Evolutionary conservation across 1,140 invertebrate species (phyloP).

Genomic region (Ylistrum balloti): DNA sequence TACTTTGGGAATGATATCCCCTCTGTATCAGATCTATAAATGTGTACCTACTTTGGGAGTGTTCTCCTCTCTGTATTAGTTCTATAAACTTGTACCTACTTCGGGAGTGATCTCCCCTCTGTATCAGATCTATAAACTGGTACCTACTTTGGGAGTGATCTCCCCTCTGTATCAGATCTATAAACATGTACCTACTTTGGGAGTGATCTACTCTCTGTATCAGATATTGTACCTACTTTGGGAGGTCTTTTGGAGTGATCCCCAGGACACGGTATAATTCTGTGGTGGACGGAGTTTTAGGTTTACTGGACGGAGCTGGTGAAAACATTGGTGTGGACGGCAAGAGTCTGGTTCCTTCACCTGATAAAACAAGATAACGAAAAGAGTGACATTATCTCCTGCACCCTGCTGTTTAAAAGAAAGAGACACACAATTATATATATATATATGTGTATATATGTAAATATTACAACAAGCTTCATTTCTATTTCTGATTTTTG

Average conservation of each 20-base stretch:
- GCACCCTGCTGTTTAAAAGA: too few relatives aligned
- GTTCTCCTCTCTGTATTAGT: not conserved
- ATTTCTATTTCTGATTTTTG: too few relatives aligned
- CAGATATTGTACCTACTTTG: conserved; percentile 40
- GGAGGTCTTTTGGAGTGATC: conserved; percentile 55
- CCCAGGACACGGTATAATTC: conserved; percentile 71
- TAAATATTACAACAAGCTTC: too few relatives aligned
- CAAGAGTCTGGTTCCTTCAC: conserved; percentile 65
- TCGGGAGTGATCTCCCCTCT: not conserved
- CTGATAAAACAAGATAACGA: not conserved
- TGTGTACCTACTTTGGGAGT: not conserved
- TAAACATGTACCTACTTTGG: too few relatives aligned
- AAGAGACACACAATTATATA: too few relatives aligned
- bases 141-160: too few relatives aligned
- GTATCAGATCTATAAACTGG: not conserved
- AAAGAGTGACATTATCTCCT: too few relatives aligned
- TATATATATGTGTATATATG: too few relatives aligned
- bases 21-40: too few relatives aligned
- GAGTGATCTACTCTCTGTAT: too few relatives aligned
- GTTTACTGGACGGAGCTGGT: conserved; percentile 64
- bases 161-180: too few relatives aligned
- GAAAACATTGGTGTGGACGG: conserved; percentile 77
- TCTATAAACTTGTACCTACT: not conserved
- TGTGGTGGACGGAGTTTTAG: conserved; percentile 66
- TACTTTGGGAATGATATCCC: too few relatives aligned